Evolutionary conservation across 2,797 vertebrate genomes (phyloP).

Genomic region (Mus caroli): DNA sequence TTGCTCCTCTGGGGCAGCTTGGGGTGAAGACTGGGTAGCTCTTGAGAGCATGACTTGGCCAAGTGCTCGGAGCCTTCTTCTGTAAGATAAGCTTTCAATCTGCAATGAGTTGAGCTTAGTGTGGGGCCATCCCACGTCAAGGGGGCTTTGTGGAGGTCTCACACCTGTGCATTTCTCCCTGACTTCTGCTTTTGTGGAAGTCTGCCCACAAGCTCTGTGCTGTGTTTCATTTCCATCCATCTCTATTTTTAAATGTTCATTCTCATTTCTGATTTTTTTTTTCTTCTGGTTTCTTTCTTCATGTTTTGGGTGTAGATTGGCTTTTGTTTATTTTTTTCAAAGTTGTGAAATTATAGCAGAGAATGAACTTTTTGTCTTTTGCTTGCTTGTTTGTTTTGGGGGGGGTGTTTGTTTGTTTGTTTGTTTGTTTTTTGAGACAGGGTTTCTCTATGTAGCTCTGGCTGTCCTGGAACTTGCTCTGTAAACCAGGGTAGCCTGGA

Average conservation of each 20-base stretch:
- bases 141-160: not conserved
- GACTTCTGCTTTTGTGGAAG: not conserved
- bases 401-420: too few species aligned
- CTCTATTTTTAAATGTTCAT: not conserved
- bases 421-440: not conserved
- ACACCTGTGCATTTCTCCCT: not conserved
- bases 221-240: not conserved
- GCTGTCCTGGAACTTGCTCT: not conserved
- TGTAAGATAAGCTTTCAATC: not conserved
- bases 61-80: not conserved
- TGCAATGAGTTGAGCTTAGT: not conserved
- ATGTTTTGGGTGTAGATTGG: not conserved
- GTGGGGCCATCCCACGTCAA: too few species aligned
- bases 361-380: not conserved
- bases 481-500: not conserved
- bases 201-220: not conserved
- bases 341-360: not conserved
- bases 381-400: too few species aligned
- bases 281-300: not conserved
- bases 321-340: not conserved
- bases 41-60: not conserved
- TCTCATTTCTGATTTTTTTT: not conserved
- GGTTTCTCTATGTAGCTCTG: not conserved
- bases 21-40: not conserved
- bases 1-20: not conserved